Evolutionary conservation across 2,888 invertebrate species (phyloP).

Genomic region (Strigamia crassipes): DNA sequence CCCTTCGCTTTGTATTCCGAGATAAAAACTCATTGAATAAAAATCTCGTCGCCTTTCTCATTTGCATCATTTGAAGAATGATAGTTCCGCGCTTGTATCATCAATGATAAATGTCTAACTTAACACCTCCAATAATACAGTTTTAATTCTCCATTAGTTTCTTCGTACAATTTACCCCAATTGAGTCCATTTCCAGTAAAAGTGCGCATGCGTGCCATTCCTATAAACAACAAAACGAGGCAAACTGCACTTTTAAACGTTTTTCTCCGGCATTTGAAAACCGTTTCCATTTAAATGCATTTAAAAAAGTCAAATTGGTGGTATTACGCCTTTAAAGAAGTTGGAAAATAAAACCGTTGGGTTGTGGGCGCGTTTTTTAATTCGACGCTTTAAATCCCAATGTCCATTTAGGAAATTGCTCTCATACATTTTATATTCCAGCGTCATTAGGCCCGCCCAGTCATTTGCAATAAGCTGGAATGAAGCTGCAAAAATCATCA

Average conservation of each 20-base stretch:
- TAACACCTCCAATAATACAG: neutral
- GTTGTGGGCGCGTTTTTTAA: neutral
- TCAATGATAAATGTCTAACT: constrained; percentile 3
- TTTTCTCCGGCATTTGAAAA: too few species aligned
- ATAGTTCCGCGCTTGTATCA: neutral
- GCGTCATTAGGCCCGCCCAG: neutral
- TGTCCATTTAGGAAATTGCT: constrained; percentile 27
- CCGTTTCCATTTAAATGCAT: too few species aligned
- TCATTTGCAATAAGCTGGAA: constrained; percentile 17
- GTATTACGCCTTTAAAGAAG: neutral
- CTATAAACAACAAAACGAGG: too few species aligned
- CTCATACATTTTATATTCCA: neutral
- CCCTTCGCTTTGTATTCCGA: neutral
- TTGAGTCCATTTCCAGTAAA: too few species aligned
- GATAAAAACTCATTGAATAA: constrained; percentile 24
- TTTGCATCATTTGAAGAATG: constrained; percentile 19
- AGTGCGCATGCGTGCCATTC: too few species aligned
- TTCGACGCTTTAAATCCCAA: neutral
- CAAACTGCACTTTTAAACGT: too few species aligned
- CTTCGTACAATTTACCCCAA: too few species aligned
- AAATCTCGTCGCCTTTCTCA: constrained; percentile 25
- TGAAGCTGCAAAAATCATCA: constrained; percentile 30
- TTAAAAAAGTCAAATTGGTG: too few species aligned
- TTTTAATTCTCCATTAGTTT: neutral
- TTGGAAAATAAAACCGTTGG: neutral